Conservation (phyloP, 2,797 vertebrate genomes). For the Myripristis murdjan region DNA sequence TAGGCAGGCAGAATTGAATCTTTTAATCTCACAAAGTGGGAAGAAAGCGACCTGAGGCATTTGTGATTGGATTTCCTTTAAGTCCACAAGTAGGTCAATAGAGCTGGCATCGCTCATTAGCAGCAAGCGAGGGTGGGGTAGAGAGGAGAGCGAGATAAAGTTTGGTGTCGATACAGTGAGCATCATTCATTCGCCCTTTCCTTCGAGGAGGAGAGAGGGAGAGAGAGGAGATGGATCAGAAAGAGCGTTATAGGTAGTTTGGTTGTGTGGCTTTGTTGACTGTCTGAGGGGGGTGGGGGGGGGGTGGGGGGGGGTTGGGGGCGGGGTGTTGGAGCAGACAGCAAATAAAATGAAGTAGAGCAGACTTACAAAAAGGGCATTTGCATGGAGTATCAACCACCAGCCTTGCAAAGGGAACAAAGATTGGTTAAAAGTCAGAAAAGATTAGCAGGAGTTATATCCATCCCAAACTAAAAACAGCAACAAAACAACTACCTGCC, state of each 20-base stretch:
- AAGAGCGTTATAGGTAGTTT: constrained; percentile 38
- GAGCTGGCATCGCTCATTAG: constrained; percentile 78
- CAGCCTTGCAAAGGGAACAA: no score
- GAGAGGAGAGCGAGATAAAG: constrained; percentile 43
- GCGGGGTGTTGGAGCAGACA: constrained; percentile 11
- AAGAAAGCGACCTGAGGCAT: constrained; percentile 83
- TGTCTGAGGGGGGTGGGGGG: constrained; percentile 39
- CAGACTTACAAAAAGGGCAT: background rate
- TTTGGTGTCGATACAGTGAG: constrained; percentile 71
- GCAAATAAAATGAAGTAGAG: constrained; percentile 43
- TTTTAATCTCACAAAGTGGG: constrained; percentile 87
- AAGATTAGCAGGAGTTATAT: constrained; percentile 26
- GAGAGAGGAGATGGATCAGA: constrained; percentile 6
- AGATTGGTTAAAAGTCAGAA: no score
- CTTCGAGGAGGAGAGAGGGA: constrained; percentile 19
- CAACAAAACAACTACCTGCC: constrained; percentile 11
- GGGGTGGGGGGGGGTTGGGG: constrained; percentile 15
- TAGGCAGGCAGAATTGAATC: constrained; percentile 83
- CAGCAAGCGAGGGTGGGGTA: constrained; percentile 51
- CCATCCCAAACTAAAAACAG: background rate
- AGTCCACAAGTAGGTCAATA: constrained; percentile 84
- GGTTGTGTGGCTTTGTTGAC: constrained; percentile 52
- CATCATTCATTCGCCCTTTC: constrained; percentile 73
- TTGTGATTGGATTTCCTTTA: constrained; percentile 87
- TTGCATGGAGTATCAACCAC: constrained; percentile 34